Base-by-base conservation (phyloP, 2,113 vertebrate species). In the Gymnarchus niloticus region DNA sequence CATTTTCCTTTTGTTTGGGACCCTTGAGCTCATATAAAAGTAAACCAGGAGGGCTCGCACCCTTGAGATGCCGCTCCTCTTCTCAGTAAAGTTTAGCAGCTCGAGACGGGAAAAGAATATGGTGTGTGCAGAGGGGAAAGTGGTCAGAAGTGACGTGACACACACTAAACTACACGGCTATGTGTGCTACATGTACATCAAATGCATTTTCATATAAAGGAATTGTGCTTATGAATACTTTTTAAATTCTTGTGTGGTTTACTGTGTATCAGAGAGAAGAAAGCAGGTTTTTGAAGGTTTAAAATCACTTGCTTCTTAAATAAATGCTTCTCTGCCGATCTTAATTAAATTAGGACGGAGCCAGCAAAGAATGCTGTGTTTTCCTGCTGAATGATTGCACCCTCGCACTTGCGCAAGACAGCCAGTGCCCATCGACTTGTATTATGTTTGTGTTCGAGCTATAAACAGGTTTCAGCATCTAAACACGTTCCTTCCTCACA, bases 1-100 rank as follows among this genome's bases (percentile, higher is more conserved):
- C 83, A 61, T 84, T 87, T 87, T 87, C 83, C 86, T 52, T 83
- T 78, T 84, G 76, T 84, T 77, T 28, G 69, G 77, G 6, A 49
- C 6, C 77, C 77, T 59, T 54, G n/a, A 82, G 85, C 54, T 52
- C 46, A 59, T 81, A 65, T 81, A 51, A 61, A 59, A 86, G 85
- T 65, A 86, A 61, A 61, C 85, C 44, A 78, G 49, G 84, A 57
- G 76, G 37, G 41, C 73, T 54, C 41, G 52, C 41, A 61, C 56
- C 76, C 56, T 61, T 81, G 23, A 82, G 28, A 82, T 82, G 56
- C 77, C 49, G 48, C 57, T 33, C 25, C 19, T 80, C 51, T 59
- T 56, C 76, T 28, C 59, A 49, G 82, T n/a, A 57, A 44, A 61
- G 56, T 83, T n/a, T 23, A 56, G 51, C 9, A 23, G 65, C 59